phyloP scores from a whole-genome alignment of 2,113 vertebrate species.

The Cavia porcellus region DNA sequence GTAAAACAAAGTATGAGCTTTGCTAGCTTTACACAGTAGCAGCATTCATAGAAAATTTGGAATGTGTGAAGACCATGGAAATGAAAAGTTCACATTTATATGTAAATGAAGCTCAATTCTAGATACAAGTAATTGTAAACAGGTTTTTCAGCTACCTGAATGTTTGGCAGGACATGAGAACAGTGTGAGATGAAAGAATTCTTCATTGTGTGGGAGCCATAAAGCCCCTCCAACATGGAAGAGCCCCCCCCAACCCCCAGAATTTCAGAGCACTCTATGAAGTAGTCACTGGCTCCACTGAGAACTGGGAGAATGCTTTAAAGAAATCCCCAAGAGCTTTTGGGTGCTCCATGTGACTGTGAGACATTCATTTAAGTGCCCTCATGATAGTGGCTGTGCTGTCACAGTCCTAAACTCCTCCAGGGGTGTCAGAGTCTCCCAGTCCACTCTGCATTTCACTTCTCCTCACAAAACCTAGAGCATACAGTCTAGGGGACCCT shows the following conservation, averaged over 20 bases:
- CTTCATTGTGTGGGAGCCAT: background rate
- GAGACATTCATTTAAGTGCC: background rate
- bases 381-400: background rate
- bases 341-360: accelerated
- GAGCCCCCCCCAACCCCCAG: background rate
- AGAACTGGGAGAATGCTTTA: background rate
- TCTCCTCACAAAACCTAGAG: background rate
- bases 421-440: background rate
- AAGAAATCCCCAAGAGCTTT: background rate
- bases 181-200: background rate
- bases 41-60: conserved; percentile 53
- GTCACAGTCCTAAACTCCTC: background rate
- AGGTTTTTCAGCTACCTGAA: conserved; percentile 24
- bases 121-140: conserved; percentile 47
- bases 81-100: conserved; percentile 52
- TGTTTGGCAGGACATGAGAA: conserved; percentile 8
- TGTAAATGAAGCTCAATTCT: conserved; percentile 61
- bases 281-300: background rate
- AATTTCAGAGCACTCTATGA: background rate
- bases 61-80: background rate
- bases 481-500: too few relatives aligned
- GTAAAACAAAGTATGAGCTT: background rate
- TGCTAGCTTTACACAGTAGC: background rate
- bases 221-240: background rate
- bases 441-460: background rate